These are phyloP conservation scores for Rhopilema esculentum DNA, from an alignment of 30 jellyfish, hydroid and myxozoan genomes.

Conservation along the genomic window DNA sequence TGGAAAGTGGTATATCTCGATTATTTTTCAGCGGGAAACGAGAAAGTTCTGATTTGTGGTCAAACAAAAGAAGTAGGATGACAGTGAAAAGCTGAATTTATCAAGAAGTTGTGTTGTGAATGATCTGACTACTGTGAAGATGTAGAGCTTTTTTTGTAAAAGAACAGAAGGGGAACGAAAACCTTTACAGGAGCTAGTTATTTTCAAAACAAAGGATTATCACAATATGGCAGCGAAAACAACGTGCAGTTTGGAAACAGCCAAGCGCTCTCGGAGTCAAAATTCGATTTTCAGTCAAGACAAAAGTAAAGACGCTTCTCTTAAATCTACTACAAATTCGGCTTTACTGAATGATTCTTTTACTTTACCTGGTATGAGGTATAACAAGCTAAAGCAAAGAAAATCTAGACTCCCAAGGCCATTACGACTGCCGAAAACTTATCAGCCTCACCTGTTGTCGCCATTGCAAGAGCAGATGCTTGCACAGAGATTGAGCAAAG, in stretches of 20 bases:
- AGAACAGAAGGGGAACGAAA: too few relatives aligned
- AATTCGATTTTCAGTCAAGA: too few relatives aligned
- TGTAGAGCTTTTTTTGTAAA: not conserved
- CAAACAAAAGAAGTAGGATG: not conserved
- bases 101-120: not conserved
- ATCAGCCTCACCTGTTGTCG: constrained; percentile 48
- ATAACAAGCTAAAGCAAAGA: not conserved
- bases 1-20: not conserved
- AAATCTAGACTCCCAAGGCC: constrained; percentile 59
- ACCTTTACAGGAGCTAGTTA: too few relatives aligned
- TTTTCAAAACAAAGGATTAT: too few relatives aligned
- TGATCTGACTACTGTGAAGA: not conserved
- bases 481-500: constrained; percentile 44
- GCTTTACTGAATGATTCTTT: not conserved
- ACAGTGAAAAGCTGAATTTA: not conserved
- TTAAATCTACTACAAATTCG: not conserved
- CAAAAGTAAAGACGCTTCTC: not conserved
- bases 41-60: not conserved
- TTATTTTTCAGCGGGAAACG: not conserved
- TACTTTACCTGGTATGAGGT: constrained; percentile 7
- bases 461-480: constrained; percentile 51
- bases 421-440: constrained; percentile 41
- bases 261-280: too few relatives aligned
- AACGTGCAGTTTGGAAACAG: too few relatives aligned
- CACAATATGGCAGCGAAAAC: too few relatives aligned